These are phyloP conservation scores for Mamestra configurata DNA, from an alignment of 1,140 invertebrate species.

Conservation along the genomic window DNA sequence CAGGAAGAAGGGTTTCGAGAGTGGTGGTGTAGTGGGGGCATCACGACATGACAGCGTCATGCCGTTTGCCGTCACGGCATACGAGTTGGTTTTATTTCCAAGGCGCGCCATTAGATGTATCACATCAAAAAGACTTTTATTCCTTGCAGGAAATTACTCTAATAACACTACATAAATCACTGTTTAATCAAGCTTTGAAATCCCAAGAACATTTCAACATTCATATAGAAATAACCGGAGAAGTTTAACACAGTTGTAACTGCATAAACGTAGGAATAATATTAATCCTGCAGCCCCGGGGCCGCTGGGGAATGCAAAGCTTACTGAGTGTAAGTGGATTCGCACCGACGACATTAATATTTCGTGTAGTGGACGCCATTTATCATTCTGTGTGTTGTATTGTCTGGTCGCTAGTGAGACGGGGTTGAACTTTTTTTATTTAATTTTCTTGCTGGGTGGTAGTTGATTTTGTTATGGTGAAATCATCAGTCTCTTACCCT, in stretches of 20 bases:
- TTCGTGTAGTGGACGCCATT: background rate
- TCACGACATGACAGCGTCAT: too few relatives aligned
- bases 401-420: background rate
- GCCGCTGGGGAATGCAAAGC: conserved; percentile 3
- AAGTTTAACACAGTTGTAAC: conserved; percentile 32
- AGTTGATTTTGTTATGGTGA: background rate
- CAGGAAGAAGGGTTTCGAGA: too few relatives aligned
- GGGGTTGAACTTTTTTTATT: background rate
- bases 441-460: background rate
- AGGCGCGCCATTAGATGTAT: too few relatives aligned
- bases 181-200: background rate
- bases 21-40: too few relatives aligned
- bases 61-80: too few relatives aligned
- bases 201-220: background rate
- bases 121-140: too few relatives aligned
- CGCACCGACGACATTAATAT: background rate
- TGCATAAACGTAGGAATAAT: conserved; percentile 34
- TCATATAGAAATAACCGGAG: conserved; percentile 2
- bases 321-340: conserved; percentile 28
- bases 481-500: too few relatives aligned
- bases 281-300: conserved; percentile 1
- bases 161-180: background rate
- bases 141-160: background rate
- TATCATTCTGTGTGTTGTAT: conserved; percentile 1
- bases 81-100: too few relatives aligned